Percentiles rank a stretch among this genome's conserved stretches.
Conservation (phyloP, 2,113 vertebrate species). For the Morone saxatilis region DNA sequence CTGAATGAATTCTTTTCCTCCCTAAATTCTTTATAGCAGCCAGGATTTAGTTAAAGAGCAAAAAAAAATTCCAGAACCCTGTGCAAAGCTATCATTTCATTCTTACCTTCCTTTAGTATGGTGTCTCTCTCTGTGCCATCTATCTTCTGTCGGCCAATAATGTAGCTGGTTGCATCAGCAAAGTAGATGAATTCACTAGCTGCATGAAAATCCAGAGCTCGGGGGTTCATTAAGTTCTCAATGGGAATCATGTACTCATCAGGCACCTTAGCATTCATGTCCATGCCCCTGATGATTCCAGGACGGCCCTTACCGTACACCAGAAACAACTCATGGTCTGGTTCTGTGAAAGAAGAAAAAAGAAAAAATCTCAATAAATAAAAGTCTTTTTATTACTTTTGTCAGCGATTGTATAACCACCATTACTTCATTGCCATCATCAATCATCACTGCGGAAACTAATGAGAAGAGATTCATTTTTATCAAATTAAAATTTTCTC, state of each 20-base stretch:
- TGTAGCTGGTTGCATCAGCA: conserved; percentile 95
- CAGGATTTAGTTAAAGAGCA: conserved; percentile 18
- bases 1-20: background rate
- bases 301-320: conserved; percentile 96
- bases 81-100: background rate
- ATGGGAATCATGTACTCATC: conserved; percentile 99
- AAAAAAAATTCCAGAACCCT: background rate
- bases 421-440: background rate
- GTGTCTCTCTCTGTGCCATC: conserved; percentile 94
- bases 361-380: background rate
- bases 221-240: conserved; percentile 97
- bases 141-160: conserved; percentile 97
- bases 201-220: conserved; percentile 94
- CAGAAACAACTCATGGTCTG: conserved; percentile 95
- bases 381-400: background rate
- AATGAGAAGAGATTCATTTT: background rate
- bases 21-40: background rate
- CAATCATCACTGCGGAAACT: background rate
- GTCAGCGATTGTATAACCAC: background rate
- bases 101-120: conserved; percentile 93
- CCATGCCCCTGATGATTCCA: conserved; percentile 96
- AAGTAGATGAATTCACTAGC: conserved; percentile 97
- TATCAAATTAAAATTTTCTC: background rate
- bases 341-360: conserved; percentile 83
- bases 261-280: conserved; percentile 94